Evolutionary conservation across 2,888 invertebrate species (phyloP).

Genomic region (Eubasilissa splendida): DNA sequence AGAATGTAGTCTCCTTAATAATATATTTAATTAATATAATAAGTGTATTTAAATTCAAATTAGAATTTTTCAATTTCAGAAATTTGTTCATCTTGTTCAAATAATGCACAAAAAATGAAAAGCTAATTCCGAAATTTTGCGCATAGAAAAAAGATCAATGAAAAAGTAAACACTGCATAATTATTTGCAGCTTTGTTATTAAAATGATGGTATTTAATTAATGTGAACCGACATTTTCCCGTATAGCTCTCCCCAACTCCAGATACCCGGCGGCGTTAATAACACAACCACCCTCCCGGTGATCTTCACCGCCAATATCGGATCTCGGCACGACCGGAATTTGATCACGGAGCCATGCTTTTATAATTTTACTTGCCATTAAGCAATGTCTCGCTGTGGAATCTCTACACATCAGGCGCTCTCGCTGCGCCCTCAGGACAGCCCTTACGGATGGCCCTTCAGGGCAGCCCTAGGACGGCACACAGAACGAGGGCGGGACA

Average conservation of each 20-base stretch:
- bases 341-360: conserved; percentile 59
- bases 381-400: conserved; percentile 56
- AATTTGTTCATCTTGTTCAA: no score
- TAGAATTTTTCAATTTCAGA: no score
- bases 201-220: conserved; percentile 8
- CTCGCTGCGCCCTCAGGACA: neutral
- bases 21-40: no score
- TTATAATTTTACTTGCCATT: conserved; percentile 59
- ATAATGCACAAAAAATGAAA: no score
- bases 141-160: no score
- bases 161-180: no score
- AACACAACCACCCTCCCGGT: conserved; percentile 38
- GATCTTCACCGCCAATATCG: conserved; percentile 56
- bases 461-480: neutral
- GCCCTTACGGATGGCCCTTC: neutral
- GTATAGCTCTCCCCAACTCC: neutral
- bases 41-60: no score
- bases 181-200: neutral
- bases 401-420: conserved; percentile 48
- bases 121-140: no score
- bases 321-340: conserved; percentile 57
- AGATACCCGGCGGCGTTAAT: conserved; percentile 45
- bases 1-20: no score
- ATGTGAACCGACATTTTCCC: neutral
- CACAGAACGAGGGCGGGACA: neutral